Evolutionary conservation across 2,113 vertebrate genomes (phyloP).

Genomic region (Rhinogobius similis): DNA sequence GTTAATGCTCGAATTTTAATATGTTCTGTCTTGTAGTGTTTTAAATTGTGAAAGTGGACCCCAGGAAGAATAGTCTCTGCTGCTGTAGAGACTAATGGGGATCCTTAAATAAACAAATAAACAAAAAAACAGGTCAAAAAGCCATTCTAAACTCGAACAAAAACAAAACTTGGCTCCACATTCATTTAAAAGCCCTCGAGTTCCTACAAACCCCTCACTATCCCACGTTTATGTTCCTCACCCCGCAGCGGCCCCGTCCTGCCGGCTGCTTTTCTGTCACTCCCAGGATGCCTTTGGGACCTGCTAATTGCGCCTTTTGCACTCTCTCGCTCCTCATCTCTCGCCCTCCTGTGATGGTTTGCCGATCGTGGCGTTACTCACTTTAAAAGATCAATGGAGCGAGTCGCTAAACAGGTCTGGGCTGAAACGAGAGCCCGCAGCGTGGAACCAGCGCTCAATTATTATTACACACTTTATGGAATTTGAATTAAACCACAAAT

Average conservation of each 20-base stretch:
- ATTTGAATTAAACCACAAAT: neutral
- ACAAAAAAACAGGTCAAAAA: too few relatives aligned
- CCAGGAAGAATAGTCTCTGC: too few relatives aligned
- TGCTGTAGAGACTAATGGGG: too few relatives aligned
- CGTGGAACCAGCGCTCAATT: neutral
- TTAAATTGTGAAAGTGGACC: too few relatives aligned
- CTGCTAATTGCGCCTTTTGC: neutral
- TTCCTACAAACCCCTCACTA: conserved; percentile 2
- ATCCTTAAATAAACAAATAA: too few relatives aligned
- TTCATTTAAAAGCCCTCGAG: neutral
- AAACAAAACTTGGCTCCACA: neutral
- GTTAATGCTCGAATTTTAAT: too few relatives aligned
- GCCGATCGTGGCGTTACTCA: conserved; percentile 69
- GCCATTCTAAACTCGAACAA: neutral
- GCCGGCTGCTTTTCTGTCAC: neutral
- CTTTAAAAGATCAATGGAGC: conserved; percentile 73
- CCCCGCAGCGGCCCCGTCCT: neutral
- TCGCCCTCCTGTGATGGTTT: conserved; percentile 67
- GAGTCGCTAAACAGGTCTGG: conserved; percentile 62
- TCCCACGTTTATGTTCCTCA: neutral
- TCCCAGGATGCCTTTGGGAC: neutral
- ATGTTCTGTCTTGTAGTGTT: too few relatives aligned
- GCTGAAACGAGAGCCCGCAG: conserved; percentile 25
- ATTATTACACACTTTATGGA: neutral
- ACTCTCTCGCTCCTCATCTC: conserved; percentile 45